Percentiles rank a stretch among this genome's conserved stretches.
These are phyloP conservation scores for Leptopilina clavipes DNA, from an alignment of 1,140 invertebrate genomes.

Conservation along the genomic window DNA sequence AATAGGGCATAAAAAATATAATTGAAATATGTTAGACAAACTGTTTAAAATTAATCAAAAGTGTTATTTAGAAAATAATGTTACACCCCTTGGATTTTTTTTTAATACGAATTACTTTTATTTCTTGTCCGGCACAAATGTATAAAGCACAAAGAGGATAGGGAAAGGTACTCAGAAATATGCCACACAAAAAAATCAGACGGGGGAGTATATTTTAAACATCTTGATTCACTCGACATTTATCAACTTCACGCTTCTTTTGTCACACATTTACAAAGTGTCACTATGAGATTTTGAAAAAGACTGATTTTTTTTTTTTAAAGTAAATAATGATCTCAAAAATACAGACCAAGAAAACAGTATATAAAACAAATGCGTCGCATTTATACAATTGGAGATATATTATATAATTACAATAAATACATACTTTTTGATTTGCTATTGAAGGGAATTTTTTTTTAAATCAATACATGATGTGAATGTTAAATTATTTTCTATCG, in stretches of 20 bases:
- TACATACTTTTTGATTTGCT: neutral
- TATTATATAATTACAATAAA: neutral
- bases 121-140: neutral
- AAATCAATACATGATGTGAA: neutral
- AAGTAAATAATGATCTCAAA: neutral
- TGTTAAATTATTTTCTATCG: neutral
- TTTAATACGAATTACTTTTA: constrained; percentile 1
- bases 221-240: too few species aligned
- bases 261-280: too few species aligned
- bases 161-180: neutral
- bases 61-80: neutral
- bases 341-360: neutral
- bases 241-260: too few species aligned
- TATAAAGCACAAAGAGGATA: neutral
- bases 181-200: neutral
- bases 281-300: too few species aligned
- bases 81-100: neutral
- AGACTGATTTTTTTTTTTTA: too few species aligned
- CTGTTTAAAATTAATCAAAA: too few species aligned
- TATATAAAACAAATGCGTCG: neutral
- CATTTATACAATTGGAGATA: neutral
- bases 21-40: too few species aligned
- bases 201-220: too few species aligned
- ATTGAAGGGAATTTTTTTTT: neutral
- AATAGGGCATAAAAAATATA: too few species aligned